These are phyloP conservation scores for Aleiodes alternator DNA, from an alignment of 2,888 invertebrate genomes.

Conservation along the genomic window DNA sequence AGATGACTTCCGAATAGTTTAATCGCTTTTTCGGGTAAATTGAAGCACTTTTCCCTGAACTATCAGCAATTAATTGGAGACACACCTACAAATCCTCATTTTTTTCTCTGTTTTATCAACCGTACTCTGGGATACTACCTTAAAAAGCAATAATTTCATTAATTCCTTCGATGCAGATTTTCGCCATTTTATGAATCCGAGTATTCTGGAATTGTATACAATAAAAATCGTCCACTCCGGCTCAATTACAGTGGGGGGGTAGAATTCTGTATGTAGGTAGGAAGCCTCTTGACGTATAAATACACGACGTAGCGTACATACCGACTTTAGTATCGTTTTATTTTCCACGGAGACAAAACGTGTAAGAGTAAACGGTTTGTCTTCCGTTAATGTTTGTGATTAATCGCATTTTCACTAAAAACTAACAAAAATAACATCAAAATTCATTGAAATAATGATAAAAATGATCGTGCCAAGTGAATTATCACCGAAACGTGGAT, in stretches of 20 bases:
- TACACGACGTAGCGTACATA: constrained; percentile 68
- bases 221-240: constrained; percentile 8
- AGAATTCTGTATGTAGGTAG: constrained; percentile 17
- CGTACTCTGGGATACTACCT: too few relatives aligned
- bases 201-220: background rate
- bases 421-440: too few relatives aligned
- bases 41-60: too few relatives aligned
- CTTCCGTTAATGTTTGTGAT: background rate
- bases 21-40: too few relatives aligned
- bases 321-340: constrained; percentile 70
- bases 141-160: background rate
- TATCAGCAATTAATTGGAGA: too few relatives aligned
- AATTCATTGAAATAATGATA: too few relatives aligned
- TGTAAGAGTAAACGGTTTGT: constrained; percentile 33
- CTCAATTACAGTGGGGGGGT: constrained; percentile 13
- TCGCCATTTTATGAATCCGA: background rate
- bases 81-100: too few relatives aligned
- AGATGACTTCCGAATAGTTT: too few relatives aligned
- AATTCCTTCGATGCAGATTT: background rate
- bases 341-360: constrained; percentile 63
- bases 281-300: constrained; percentile 65
- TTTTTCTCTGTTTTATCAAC: too few relatives aligned
- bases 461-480: too few relatives aligned
- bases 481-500: too few relatives aligned
- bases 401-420: background rate